Evolutionary conservation across 1,140 invertebrate genomes (phyloP).

Genomic region (Rhagoletis zephyria): DNA sequence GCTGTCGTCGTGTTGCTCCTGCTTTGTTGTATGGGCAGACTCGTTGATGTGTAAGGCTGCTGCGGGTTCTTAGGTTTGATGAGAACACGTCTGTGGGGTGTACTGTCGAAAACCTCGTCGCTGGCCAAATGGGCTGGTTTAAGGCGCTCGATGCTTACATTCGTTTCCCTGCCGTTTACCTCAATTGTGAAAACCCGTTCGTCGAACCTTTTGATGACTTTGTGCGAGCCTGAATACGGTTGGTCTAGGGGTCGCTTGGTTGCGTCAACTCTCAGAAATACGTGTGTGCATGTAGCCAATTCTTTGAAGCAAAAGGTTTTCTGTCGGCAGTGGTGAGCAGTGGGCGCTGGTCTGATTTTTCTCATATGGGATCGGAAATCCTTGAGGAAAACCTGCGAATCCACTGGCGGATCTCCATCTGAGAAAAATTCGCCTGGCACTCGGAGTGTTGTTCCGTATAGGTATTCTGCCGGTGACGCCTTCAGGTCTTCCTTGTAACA

Average conservation of each 20-base stretch:
- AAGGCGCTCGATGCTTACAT: no score
- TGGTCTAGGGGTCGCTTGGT: not conserved
- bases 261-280: not conserved
- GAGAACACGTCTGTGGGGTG: no score
- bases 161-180: no score
- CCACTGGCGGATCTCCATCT: not conserved
- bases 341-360: not conserved
- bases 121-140: no score
- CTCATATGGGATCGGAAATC: slow-evolving; percentile 2
- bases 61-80: no score
- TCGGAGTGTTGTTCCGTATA: slow-evolving; percentile 29
- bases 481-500: slow-evolving; percentile 21
- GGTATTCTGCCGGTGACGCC: slow-evolving; percentile 1
- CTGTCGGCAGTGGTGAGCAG: not conserved
- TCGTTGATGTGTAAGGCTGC: no score
- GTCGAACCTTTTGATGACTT: not conserved
- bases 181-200: not conserved
- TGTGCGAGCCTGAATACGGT: slow-evolving; percentile 2
- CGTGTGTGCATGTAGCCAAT: not conserved
- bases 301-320: not conserved
- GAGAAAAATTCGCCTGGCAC: slow-evolving; percentile 35
- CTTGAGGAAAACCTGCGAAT: not conserved
- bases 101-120: no score
- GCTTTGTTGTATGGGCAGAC: no score
- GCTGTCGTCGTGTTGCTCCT: no score